phyloP scores from a whole-genome alignment of 2,888 invertebrate species.

The Cataglyphis rosenhaueri region DNA sequence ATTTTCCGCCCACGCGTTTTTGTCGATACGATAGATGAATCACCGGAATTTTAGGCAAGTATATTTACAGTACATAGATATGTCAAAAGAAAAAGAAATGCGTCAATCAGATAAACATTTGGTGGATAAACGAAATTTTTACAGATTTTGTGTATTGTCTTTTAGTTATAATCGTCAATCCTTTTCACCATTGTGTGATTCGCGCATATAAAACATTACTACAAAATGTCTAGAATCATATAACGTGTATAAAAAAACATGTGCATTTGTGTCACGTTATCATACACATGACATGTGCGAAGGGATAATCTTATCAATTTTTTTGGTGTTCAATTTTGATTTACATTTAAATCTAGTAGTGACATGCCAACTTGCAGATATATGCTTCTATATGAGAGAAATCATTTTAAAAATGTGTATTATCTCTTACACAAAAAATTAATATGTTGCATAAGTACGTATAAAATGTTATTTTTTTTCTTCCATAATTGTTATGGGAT shows the following conservation, averaged over 20 bases:
- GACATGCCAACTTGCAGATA: background rate
- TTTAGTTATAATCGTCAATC: background rate
- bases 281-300: background rate
- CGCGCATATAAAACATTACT: background rate
- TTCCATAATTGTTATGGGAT: conserved; percentile 78
- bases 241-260: conserved; percentile 16
- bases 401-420: conserved; percentile 4
- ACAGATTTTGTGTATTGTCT: background rate
- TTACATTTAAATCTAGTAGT: conserved; percentile 10
- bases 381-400: background rate
- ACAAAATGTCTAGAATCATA: background rate
- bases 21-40: conserved; percentile 21
- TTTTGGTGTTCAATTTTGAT: conserved; percentile 1
- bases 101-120: background rate
- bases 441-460: conserved; percentile 73
- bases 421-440: conserved; percentile 71
- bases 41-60: conserved; percentile 4
- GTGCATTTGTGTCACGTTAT: background rate
- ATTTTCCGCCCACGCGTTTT: conserved; percentile 2
- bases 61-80: background rate
- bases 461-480: conserved; percentile 54
- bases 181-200: background rate
- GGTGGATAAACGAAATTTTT: background rate
- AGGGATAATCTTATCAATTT: conserved; percentile 11
- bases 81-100: background rate